Base-by-base conservation (phyloP, 2,888 invertebrate genomes). In the Balanococcus diminutus region DNA sequence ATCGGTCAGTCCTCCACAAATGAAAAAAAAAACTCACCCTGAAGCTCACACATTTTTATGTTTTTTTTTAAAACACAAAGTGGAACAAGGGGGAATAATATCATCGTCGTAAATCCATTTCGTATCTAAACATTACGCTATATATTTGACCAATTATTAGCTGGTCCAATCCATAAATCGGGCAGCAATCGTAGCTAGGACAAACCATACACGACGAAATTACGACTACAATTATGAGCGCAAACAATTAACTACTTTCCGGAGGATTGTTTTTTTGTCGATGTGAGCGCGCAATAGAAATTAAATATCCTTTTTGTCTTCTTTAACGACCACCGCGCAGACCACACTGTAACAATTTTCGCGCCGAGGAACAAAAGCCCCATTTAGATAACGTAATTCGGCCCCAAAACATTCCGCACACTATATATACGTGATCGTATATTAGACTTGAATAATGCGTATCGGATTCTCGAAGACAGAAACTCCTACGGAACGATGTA, bases 291-390 rank as follows among this genome's bases (percentile, higher is more conserved):
- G 46, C n/a, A 46, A 46, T 46, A 46, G 61, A 61, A 61, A 61
- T 61, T 61, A 61, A 61, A 61, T 61, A 61, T 11, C 61, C 25
- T 61, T 39, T 61, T 46, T 61, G 61, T 61, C 25, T 61, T 61
- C 61, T 61, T 61, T 61, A 61, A 61, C 61, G 61, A 61, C 61
- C 61, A 61, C 9, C 25, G 19, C 39, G 3, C 46, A n/a, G 46
- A 61, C 9, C 25, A 8, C 39, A n/a, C 46, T 46, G 46, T 46
- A 25, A 8, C 61, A 22, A 61, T 61, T 61, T 61, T 61, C 61
- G 61, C 19, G 61, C 25, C 61, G 61, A 61, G 22, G 25, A 61
- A 61, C 25, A 61, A 61, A 61, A 25, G 61, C 61, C 25, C 61
- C 25, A 3, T 42, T 42, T 42, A 42, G 36, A 3, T n/a, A 46